Conservation (phyloP, 2,888 invertebrate species). For the Andrena dorsata region DNA sequence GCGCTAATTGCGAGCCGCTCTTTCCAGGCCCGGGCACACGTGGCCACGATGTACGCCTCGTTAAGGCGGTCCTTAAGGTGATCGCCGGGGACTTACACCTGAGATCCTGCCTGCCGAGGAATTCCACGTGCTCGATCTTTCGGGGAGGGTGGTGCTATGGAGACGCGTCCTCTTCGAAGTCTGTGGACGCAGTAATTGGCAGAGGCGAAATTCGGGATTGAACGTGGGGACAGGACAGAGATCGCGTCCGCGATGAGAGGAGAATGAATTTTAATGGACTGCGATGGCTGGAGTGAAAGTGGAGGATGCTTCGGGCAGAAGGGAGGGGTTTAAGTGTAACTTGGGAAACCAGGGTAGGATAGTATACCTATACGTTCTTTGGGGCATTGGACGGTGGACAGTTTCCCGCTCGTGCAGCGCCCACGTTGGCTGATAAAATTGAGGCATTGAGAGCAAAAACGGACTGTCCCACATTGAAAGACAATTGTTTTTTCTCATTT, state of each 20-base stretch:
- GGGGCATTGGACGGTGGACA: too few species aligned
- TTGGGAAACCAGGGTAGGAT: too few species aligned
- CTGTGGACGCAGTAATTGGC: constrained; percentile 30
- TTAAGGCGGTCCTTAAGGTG: constrained; percentile 66
- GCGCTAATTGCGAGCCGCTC: constrained; percentile 71
- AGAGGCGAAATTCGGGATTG: background rate
- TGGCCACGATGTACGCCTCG: constrained; percentile 65
- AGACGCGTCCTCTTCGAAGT: background rate
- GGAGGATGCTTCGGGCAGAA: too few species aligned
- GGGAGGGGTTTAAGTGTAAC: too few species aligned
- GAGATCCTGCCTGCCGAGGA: constrained; percentile 49
- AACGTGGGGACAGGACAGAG: background rate
- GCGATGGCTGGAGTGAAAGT: background rate
- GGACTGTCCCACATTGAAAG: too few species aligned
- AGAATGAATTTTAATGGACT: constrained; percentile 9
- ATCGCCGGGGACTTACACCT: constrained; percentile 45
- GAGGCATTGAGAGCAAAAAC: too few species aligned
- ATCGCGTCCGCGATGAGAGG: background rate
- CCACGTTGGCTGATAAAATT: too few species aligned
- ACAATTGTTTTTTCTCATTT: too few species aligned
- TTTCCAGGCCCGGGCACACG: constrained; percentile 50
- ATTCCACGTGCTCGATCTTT: constrained; percentile 48
- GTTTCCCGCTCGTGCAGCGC: too few species aligned
- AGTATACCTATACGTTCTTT: too few species aligned
- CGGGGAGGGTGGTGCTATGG: constrained; percentile 22